Conservation (phyloP, 2,113 vertebrate species). For the Recurvirostra avosetta region DNA sequence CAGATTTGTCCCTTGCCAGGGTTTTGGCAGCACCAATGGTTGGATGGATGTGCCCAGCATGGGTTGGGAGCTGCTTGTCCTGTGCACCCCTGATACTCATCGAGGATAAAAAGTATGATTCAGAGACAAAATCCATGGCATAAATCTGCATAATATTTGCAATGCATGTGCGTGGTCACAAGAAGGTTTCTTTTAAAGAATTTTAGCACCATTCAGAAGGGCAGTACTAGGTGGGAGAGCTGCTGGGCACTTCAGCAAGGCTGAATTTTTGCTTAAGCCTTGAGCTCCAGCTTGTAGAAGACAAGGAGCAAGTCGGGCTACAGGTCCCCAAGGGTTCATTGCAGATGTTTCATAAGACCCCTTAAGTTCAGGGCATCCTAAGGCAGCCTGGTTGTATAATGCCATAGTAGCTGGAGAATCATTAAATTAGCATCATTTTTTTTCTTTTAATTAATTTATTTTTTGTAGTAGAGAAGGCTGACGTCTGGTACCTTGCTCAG, state of each 20-base stretch:
- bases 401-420: not conserved
- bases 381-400: not conserved
- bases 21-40: not conserved
- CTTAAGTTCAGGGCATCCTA: not conserved
- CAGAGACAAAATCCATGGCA: accelerated
- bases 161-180: accelerated
- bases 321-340: not conserved
- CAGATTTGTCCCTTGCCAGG: not conserved
- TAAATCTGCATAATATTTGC: not conserved
- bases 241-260: not conserved
- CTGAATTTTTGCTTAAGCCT: not conserved
- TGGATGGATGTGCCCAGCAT: accelerated
- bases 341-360: not conserved
- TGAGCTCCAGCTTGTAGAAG: not conserved
- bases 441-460: not conserved
- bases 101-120: not conserved
- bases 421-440: not conserved
- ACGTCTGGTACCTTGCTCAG: not conserved
- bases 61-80: accelerated
- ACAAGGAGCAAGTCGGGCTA: not conserved
- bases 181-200: too few species aligned
- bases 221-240: accelerated
- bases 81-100: too few species aligned
- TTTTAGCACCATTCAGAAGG: not conserved
- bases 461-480: not conserved